Evolutionary conservation across 2,888 invertebrate genomes (phyloP), one percentile per base, ranked within the genome.

Genomic region (Lottia gigantea): DNA sequence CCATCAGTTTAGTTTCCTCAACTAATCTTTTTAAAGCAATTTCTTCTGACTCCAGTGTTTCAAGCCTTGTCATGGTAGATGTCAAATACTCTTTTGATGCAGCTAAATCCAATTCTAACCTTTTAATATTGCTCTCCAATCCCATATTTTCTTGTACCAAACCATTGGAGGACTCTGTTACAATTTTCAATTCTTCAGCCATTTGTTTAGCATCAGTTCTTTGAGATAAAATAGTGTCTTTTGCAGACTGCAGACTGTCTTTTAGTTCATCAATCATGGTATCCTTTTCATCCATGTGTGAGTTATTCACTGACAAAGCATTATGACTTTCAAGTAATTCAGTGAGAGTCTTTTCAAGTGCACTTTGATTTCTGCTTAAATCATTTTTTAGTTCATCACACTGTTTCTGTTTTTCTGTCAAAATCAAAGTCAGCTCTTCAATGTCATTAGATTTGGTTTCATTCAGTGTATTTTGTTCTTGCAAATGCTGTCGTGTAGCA

Each of bases 241-340:
- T n/a, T n/a, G n/a, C n/a, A n/a, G n/a, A 19, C 16, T 65, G 31
- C 46, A 74, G 40, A 31, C 69, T 46, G 45, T 69, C 49, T 26
- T 31, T 55, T 26, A 74, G 23, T n/a, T 26, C 46, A 11, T 46
- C 31, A 11, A 66, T 40, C 31, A 2, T 40, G 15, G 47, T 49
- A 16, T 64, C 64, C 55, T 67, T 68, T 15, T 47, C 66, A 49
- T 49, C 16, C 8, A 49, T 49, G 19, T 19, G 1, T 11, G 16
- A 19, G 8, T 19, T 19, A 19, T 49, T 19, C 19, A 19, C 6
- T 1, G 16, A 16, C 16, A 19, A 19, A 19, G 49, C 8, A 19
- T 49, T 49, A 19, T 19, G 19, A 16, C 19, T 49, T 49, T 49
- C 19, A 19, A 19, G 16, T 16, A 49, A 19, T 8, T 49, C 49